These are phyloP conservation scores for Polia nebulosa DNA, from an alignment of 2,888 invertebrate genomes.

Conservation along the genomic window DNA sequence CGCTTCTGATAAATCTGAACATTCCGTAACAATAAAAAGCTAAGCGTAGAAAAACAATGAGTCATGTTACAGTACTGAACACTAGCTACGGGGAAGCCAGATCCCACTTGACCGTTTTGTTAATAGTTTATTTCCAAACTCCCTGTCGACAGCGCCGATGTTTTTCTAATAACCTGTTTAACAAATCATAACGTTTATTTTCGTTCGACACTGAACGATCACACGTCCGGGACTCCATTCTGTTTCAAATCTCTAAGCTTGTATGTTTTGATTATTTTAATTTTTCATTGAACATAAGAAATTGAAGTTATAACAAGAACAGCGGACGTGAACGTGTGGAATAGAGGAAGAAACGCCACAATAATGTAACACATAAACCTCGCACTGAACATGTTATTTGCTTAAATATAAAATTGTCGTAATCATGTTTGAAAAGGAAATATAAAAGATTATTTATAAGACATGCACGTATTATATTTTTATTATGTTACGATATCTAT, in stretches of 20 bases:
- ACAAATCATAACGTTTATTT: constrained; percentile 90
- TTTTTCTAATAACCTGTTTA: constrained; percentile 89
- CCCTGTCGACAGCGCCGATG: constrained; percentile 83
- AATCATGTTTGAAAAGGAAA: constrained; percentile 63
- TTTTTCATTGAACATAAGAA: constrained; percentile 83
- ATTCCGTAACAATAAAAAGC: constrained; percentile 54
- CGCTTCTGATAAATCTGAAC: constrained; percentile 35
- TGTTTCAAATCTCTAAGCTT: constrained; percentile 86
- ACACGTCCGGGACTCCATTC: constrained; percentile 87
- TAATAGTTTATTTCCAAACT: constrained; percentile 81
- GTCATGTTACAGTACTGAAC: constrained; percentile 46
- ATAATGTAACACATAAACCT: constrained; percentile 63
- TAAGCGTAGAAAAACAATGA: constrained; percentile 49
- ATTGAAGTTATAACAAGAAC: constrained; percentile 75
- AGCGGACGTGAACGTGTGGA: constrained; percentile 65
- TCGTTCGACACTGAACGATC: constrained; percentile 87
- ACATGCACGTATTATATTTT: constrained; percentile 38
- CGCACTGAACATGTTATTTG: constrained; percentile 48
- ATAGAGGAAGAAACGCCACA: constrained; percentile 63
- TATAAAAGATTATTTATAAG: constrained; percentile 61
- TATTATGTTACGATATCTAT: constrained; percentile 44
- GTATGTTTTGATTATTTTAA: constrained; percentile 87
- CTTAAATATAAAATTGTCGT: constrained; percentile 62
- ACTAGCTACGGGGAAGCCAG: constrained; percentile 29
- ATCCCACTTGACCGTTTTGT: constrained; percentile 73